Base-by-base conservation (phyloP, 2,113 vertebrate genomes). In the Nycticryphes semicollaris region DNA sequence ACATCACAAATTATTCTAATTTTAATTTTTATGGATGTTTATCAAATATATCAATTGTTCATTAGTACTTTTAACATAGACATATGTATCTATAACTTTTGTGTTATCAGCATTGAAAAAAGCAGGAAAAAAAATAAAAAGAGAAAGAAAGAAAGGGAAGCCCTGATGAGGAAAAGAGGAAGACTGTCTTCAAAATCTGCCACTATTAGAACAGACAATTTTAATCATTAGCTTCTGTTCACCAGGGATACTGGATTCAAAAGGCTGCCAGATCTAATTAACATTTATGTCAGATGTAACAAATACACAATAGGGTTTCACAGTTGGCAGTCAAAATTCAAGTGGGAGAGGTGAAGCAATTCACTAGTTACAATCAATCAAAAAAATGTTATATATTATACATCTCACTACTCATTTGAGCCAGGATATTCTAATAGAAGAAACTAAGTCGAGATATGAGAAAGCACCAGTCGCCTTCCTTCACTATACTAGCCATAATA, bases 181-280 rank as follows among this genome's bases (percentile, higher is more conserved):
- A 67, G 89, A 39, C 2, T 1, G 67, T 37, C 35, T 74, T 89
- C 21, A 89, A 92, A 84, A 86, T 64, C 39, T 86, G 16, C 25
- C 51, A 69, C 14, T 87, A 10, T 74, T 60, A 45, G 25, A 85
- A 48, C 3, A 72, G 37, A 68, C 28, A 88, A 63, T 84, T 45
- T 64, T 60, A n/a, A 60, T 80, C 60, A 87, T 91, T 79, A 82
- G 12, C 10, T 89, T 74, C 66, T 84, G 33, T 74, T 97, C 59
- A 87, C 17, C 6, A 47, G 60, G 31, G 63, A 88, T 85, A 73
- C 35, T 37, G 25, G 69, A 86, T 25, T 94, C 89, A 94, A 93
- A 95, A 89, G 51, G n/a, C 45, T 94, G 68, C 19, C 84, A 92
- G 88, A 69, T 74, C 25, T 87, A 88, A 88, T 96, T 91, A 96